Conservation (phyloP, 2,113 vertebrate species). For the Myrmecobius fasciatus region DNA sequence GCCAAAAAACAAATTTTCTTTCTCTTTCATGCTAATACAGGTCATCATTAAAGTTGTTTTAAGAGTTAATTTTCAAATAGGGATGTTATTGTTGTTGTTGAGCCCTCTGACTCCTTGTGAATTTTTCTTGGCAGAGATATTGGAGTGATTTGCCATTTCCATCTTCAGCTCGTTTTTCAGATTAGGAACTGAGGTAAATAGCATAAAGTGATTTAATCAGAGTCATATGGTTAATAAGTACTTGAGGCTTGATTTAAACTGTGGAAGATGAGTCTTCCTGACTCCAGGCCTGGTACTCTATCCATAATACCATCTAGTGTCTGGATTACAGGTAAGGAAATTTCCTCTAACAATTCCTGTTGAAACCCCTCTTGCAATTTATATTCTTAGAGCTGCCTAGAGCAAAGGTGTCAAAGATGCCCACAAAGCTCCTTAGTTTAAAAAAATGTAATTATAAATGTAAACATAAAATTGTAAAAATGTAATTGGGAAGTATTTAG, state of each 20-base stretch:
- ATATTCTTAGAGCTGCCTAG: too few species aligned
- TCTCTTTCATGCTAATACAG: background rate
- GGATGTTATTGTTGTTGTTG: background rate
- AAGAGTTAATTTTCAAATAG: background rate
- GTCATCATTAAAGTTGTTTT: background rate
- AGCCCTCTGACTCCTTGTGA: background rate
- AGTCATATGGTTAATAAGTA: background rate
- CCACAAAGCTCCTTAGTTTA: too few species aligned
- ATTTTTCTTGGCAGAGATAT: background rate
- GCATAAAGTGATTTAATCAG: background rate
- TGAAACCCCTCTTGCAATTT: too few species aligned
- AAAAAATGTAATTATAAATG: too few species aligned
- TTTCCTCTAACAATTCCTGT: too few species aligned
- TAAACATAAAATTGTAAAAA: too few species aligned
- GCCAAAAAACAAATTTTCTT: background rate
- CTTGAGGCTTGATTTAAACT: background rate
- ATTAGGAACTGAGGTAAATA: background rate
- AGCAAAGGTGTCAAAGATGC: too few species aligned
- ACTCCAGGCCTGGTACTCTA: too few species aligned
- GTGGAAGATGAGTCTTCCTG: too few species aligned
- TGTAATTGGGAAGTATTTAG: too few species aligned
- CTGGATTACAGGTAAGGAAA: too few species aligned
- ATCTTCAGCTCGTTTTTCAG: background rate
- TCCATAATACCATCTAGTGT: too few species aligned
- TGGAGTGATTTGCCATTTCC: background rate